Evolutionary conservation across 2,888 invertebrate genomes (phyloP).

Genomic region (Hirtodrosophila duncani): DNA sequence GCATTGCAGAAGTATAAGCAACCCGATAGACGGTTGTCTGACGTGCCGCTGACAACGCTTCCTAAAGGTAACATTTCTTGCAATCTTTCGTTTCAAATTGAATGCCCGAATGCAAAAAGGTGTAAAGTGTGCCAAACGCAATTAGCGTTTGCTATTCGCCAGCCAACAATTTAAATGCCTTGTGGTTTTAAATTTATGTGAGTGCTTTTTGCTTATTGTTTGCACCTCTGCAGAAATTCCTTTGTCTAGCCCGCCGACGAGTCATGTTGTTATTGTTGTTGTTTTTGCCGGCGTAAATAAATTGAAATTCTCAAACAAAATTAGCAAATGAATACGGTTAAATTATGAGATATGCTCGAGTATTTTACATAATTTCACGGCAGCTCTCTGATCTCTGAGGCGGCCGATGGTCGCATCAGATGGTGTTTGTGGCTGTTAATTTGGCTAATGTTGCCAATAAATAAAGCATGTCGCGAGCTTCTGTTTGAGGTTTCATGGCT

Average conservation of each 20-base stretch:
- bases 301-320: constrained; percentile 34
- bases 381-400: constrained; percentile 51
- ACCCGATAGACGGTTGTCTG: constrained; percentile 5
- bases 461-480: constrained; percentile 27
- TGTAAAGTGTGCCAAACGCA: constrained; percentile 70
- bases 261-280: constrained; percentile 40
- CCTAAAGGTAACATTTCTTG: constrained; percentile 46
- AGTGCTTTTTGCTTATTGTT: constrained; percentile 31
- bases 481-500: neutral
- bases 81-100: constrained; percentile 45
- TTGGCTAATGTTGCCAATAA: too few species aligned
- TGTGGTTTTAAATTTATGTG: constrained; percentile 59
- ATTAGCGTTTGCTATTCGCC: constrained; percentile 26
- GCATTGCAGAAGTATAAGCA: constrained; percentile 4
- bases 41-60: constrained; percentile 58
- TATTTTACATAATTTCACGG: constrained; percentile 65
- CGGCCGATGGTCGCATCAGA: too few species aligned
- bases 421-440: too few species aligned
- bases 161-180: constrained; percentile 20
- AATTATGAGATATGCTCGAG: constrained; percentile 43
- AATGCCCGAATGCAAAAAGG: constrained; percentile 40
- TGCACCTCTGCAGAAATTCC: constrained; percentile 44
- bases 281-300: constrained; percentile 33
- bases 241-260: constrained; percentile 33
- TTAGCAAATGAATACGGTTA: constrained; percentile 50